A percentile compares a stretch with the other conserved stretches of the same genome.
Conservation (phyloP, 37 sponge, comb jelly and placozoan species). For the Lycopodina hypogea region DNA sequence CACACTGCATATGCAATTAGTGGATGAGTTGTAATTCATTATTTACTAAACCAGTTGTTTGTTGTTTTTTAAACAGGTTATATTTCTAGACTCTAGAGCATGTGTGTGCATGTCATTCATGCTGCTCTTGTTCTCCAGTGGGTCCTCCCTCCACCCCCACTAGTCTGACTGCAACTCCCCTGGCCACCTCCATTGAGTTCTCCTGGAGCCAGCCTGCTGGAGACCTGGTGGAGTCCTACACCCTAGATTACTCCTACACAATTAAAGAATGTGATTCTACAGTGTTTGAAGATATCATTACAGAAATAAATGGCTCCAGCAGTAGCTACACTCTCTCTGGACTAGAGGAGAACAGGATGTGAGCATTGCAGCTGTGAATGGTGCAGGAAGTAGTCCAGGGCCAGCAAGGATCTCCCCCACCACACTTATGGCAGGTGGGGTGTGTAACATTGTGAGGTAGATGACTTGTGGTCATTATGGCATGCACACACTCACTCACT, state of each 20-base stretch:
- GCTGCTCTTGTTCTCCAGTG: not conserved
- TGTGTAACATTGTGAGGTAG: too few species aligned
- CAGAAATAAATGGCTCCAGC: not conserved
- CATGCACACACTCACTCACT: not conserved
- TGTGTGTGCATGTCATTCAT: too few species aligned
- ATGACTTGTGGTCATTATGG: too few species aligned
- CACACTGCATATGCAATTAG: too few species aligned
- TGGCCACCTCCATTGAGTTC: slow-evolving; percentile 30
- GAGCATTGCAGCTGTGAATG: slow-evolving; percentile 31
- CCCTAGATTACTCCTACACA: slow-evolving; percentile 12
- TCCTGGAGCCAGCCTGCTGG: slow-evolving; percentile 22
- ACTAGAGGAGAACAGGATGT: slow-evolving; percentile 33
- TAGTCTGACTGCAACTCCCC: not conserved
- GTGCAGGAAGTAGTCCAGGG: slow-evolving; percentile 18
- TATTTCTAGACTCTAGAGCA: too few species aligned
- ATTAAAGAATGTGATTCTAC: not conserved
- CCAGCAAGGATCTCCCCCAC: not conserved
- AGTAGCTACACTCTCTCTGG: slow-evolving; percentile 19
- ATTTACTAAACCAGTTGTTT: too few species aligned
- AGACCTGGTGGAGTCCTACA: slow-evolving; percentile 25
- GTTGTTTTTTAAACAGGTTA: too few species aligned
- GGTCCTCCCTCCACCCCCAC: slow-evolving; percentile 4
- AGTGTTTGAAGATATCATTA: not conserved
- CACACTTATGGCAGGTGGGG: slow-evolving; percentile 20
- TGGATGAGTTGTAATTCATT: too few species aligned